Evolutionary conservation across 2,113 vertebrate genomes (phyloP), one percentile per base, ranked within the genome.

Genomic region (Aplodontia rufa): DNA sequence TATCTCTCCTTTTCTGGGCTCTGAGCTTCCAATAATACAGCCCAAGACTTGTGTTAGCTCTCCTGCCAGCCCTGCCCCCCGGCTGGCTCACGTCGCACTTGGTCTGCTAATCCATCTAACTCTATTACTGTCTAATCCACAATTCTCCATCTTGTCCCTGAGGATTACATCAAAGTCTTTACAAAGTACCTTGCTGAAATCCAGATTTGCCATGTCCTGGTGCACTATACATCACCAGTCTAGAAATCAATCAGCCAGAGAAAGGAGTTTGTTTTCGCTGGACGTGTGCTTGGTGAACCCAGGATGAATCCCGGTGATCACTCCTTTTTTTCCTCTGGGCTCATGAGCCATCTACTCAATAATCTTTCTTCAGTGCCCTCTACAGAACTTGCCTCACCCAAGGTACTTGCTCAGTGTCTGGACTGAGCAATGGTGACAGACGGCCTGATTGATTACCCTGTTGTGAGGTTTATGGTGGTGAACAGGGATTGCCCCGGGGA

Each of bases 41-140:
- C 80, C 55, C 11, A 35, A 55, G 88, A 64, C 28, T 37, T 37
- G 47, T 58, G 28, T 35, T 45, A n/a, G 30, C 55, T 64, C 9
- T 60, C 66, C 71, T 51, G 87, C 76, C 81, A 86, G 72, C 64
- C 40, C 35, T 28, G 13, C 53, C 80, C 66, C 45, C 32, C 30
- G 6, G 4, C 10, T 80, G 84, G 93, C 81, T 58, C 95, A 35
- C 51, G 3, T 12, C 16, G 87, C 60, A 91, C 49, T 88, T 76
- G 8, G 55, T 80, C 94, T 82, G 91, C 89, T 81, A 76, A 94
- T 94, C 81, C 82, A 79, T 75, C 91, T 80, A 72, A 78, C 83
- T 90, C 79, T 51, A 32, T 93, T 66, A 79, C 91, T 49, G 49
- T 74, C 91, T 90, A 14, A 40, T 91, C 62, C 79, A 83, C 82